Base-by-base conservation (phyloP, 2,888 invertebrate genomes). In the Ophion ellenae region DNA sequence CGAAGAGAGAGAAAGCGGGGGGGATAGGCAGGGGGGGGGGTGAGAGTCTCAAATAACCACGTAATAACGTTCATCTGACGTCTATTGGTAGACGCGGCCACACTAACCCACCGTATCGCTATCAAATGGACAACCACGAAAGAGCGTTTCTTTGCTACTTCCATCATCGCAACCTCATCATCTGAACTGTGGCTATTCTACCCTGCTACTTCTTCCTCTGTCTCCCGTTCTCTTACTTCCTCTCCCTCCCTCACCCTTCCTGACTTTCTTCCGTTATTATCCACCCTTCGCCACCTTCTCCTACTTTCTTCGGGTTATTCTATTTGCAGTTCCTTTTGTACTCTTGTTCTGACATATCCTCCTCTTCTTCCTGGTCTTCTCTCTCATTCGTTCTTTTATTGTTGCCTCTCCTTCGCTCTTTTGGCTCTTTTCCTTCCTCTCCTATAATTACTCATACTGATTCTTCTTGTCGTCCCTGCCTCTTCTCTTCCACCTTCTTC, bases 41-140 rank as follows among this genome's bases (percentile, higher is more conserved):
- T 3, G 14, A 17, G 53, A 17, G 14, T 63, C 75, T 84, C 84
- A 67, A 86, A 84, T 86, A 86, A 84, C 86, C 64, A 78, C 66
- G 78, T 84, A 86, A 86, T 81, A 84, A 84, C 84, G 75, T 86
- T 81, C 81, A 76, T 78, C 75, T 61, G 77, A 83, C 81, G 78
- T 81, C 81, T 71, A 81, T 86, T 76, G 78, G 66, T n/a, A 47
- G 66, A 76, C 20, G 77, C 59, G 76, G 73, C 59, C 73, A 63
- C 73, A 73, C 80, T 61, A 63, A 53, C 40, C 69, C 69, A 67
- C 75, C 81, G 47, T 67, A 81, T 84, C 81, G 74, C 84, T 75
- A 70, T 81, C 76, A 74, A 83, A 86, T 86, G 69, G 77, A 83
- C 81, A 86, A 78, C 83, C 53, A 53, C 53, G 53, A 53, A 53